Evolutionary conservation across 2,113 vertebrate species (phyloP).

Genomic region (Microcebus ravelobensis): DNA sequence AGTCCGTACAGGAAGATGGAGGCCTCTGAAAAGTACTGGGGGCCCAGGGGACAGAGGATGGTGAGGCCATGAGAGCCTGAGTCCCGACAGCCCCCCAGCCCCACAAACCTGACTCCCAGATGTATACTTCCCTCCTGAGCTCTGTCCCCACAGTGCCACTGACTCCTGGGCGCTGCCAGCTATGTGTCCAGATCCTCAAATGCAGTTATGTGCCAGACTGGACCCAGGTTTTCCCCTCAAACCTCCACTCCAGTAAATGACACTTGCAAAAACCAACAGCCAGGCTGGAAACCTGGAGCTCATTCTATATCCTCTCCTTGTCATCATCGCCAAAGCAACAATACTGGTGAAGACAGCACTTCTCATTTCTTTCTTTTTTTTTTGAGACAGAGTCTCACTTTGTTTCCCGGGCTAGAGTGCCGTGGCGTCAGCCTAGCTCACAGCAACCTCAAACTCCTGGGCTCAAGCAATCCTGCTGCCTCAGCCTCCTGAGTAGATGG

Average conservation of each 20-base stretch:
- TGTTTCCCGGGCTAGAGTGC: too few species aligned
- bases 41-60: background rate
- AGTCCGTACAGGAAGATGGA: slow-evolving; percentile 93
- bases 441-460: too few species aligned
- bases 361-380: background rate
- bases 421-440: too few species aligned
- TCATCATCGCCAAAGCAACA: background rate
- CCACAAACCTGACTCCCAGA: background rate
- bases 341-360: background rate
- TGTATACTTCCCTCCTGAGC: background rate
- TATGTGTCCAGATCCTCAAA: background rate
- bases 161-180: background rate
- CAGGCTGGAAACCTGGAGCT: background rate
- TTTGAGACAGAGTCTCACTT: too few species aligned
- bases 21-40: slow-evolving; percentile 91
- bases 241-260: background rate
- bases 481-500: too few species aligned
- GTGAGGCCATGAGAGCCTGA: background rate
- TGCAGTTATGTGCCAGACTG: background rate
- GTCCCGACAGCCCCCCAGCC: background rate
- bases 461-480: too few species aligned
- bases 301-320: background rate
- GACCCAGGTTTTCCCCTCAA: background rate
- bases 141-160: background rate
- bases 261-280: background rate